phyloP scores from a whole-genome alignment of 1,140 invertebrate species.

The Pectinophora gossypiella region DNA sequence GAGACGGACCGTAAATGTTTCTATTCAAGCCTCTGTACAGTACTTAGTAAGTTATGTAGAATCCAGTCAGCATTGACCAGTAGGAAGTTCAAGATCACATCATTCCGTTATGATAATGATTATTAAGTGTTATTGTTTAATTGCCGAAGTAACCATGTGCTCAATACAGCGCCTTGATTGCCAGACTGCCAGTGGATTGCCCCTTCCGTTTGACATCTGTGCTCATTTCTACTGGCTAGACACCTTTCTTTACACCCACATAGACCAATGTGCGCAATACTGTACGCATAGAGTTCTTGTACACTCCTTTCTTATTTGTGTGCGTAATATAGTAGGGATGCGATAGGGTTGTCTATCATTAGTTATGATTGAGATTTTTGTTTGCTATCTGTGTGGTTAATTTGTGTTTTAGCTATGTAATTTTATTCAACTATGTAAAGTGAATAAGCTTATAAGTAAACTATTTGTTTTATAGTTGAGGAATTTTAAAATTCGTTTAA shows the following conservation, averaged over 20 bases:
- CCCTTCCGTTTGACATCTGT: slow-evolving; percentile 50
- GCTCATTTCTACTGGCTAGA: slow-evolving; percentile 65
- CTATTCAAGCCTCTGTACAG: too few species aligned
- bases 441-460: neutral
- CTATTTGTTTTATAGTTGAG: too few species aligned
- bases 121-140: too few species aligned
- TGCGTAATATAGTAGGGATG: neutral
- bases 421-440: neutral
- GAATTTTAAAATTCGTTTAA: too few species aligned
- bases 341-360: neutral
- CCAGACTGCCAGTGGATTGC: slow-evolving; percentile 23
- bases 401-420: neutral
- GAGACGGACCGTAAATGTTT: too few species aligned
- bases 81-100: too few species aligned
- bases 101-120: too few species aligned
- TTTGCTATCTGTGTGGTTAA: too few species aligned
- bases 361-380: neutral
- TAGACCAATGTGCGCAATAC: slow-evolving; percentile 1
- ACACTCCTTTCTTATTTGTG: slow-evolving; percentile 8
- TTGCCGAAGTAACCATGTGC: too few species aligned
- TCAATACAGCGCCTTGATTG: neutral
- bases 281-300: slow-evolving; percentile 9
- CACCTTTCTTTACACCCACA: slow-evolving; percentile 72
- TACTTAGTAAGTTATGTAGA: too few species aligned
- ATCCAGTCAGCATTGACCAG: too few species aligned